These are phyloP conservation scores for Phaenicophaeus curvirostris DNA, from an alignment of 2,797 vertebrate genomes.

Conservation along the genomic window DNA sequence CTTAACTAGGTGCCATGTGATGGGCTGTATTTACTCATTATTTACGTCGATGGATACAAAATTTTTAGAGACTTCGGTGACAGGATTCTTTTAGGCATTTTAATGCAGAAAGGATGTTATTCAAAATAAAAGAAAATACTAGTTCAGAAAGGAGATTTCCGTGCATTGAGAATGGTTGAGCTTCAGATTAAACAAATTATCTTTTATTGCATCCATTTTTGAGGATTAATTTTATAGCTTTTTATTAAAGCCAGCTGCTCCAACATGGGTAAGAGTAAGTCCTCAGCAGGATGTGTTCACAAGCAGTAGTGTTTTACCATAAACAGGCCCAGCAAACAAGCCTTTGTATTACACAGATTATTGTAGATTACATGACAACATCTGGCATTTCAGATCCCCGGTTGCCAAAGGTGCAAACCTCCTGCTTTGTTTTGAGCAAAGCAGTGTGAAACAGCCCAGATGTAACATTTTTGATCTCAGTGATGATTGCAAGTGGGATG, in stretches of 20 bases:
- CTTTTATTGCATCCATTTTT: constrained; percentile 26
- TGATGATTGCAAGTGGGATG: neutral
- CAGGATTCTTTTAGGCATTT: neutral
- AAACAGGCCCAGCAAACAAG: constrained; percentile 9
- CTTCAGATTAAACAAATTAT: constrained; percentile 37
- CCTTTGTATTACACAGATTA: neutral
- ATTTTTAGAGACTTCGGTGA: neutral
- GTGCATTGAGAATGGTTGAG: neutral
- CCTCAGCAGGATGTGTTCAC: neutral
- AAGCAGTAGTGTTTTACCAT: neutral
- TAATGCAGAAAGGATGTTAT: neutral
- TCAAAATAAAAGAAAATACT: neutral
- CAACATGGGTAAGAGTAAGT: neutral
- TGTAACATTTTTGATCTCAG: neutral
- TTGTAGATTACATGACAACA: neutral
- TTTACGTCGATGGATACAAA: neutral
- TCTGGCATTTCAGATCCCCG: neutral
- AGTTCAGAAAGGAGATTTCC: neutral
- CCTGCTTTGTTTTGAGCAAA: neutral
- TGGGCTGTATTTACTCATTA: neutral
- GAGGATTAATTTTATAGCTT: constrained; percentile 43
- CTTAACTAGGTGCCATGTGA: neutral
- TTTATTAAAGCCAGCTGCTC: constrained; percentile 47
- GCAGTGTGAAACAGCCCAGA: neutral
- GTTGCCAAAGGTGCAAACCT: neutral